phyloP scores from a whole-genome alignment of 2,888 invertebrate genomes.

The Keiferia lycopersicella region DNA sequence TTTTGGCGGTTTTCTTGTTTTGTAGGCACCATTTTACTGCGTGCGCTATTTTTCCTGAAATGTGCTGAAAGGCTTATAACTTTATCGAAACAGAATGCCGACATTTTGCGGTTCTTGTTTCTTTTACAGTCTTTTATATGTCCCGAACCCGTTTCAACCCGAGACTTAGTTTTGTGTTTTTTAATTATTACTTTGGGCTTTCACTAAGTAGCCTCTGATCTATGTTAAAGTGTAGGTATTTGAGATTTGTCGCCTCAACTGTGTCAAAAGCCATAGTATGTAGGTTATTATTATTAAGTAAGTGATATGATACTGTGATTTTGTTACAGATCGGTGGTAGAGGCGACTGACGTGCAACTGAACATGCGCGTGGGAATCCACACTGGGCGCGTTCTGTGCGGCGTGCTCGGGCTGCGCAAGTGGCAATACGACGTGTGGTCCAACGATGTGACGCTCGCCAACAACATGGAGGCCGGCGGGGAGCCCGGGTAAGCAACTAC shows the following conservation, averaged over 20 bases:
- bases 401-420: slow-evolving; percentile 93
- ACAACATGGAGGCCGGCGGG: slow-evolving; percentile 95
- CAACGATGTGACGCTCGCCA: slow-evolving; percentile 94
- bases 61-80: neutral
- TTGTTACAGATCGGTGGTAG: slow-evolving; percentile 87
- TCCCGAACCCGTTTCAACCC: neutral
- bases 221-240: no score
- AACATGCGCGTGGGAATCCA: slow-evolving; percentile 97
- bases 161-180: no score
- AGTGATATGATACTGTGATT: neutral
- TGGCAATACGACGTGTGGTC: slow-evolving; percentile 98
- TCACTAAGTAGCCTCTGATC: no score
- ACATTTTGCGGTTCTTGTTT: slow-evolving; percentile 11
- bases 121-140: neutral
- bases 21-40: neutral
- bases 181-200: no score
- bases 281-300: no score
- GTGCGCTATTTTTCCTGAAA: slow-evolving; percentile 4
- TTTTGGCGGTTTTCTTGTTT: slow-evolving; percentile 10
- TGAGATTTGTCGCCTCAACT: no score
- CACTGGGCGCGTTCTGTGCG: slow-evolving; percentile 93
- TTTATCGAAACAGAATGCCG: slow-evolving; percentile 1
- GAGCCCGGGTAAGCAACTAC: slow-evolving; percentile 88
- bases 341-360: slow-evolving; percentile 94
- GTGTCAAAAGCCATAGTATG: no score